Conservation (phyloP, 2,888 invertebrate genomes). For the Therioaphis trifolii region DNA sequence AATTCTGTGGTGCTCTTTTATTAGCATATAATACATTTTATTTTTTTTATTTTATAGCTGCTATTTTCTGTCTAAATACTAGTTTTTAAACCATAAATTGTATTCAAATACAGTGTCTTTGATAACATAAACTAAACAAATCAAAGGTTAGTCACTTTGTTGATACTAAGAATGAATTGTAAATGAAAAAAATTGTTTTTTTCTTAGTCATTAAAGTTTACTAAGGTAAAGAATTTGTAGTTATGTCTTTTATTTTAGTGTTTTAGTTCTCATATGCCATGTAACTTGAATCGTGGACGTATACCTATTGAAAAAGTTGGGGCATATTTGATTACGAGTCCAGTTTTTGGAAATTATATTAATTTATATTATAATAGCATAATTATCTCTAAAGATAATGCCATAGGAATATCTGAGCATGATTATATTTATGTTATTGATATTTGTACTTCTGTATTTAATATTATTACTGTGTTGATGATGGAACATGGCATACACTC, state of each 20-base stretch:
- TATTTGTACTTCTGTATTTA: neutral
- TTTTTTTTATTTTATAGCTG: neutral
- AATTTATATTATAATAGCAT: no score
- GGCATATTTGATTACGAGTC: neutral
- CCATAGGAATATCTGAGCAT: neutral
- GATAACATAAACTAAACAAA: neutral
- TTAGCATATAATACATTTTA: conserved; percentile 31
- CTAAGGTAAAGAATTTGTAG: neutral
- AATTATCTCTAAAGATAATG: no score
- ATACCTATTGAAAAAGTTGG: conserved; percentile 19
- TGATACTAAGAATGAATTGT: neutral
- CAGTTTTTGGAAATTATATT: neutral
- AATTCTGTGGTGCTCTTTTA: conserved; percentile 49
- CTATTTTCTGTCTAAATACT: neutral
- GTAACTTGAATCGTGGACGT: conserved; percentile 59
- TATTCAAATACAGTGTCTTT: neutral
- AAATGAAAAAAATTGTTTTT: neutral
- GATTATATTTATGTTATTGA: neutral
- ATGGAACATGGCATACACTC: no score
- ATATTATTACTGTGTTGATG: neutral
- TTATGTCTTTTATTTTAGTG: neutral
- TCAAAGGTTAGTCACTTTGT: neutral
- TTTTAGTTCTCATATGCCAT: conserved; percentile 36
- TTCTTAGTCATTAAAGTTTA: neutral
- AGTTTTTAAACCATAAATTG: neutral